Evolutionary conservation across 2,797 vertebrate species (phyloP).

Genomic region (Rallus crepitans): DNA sequence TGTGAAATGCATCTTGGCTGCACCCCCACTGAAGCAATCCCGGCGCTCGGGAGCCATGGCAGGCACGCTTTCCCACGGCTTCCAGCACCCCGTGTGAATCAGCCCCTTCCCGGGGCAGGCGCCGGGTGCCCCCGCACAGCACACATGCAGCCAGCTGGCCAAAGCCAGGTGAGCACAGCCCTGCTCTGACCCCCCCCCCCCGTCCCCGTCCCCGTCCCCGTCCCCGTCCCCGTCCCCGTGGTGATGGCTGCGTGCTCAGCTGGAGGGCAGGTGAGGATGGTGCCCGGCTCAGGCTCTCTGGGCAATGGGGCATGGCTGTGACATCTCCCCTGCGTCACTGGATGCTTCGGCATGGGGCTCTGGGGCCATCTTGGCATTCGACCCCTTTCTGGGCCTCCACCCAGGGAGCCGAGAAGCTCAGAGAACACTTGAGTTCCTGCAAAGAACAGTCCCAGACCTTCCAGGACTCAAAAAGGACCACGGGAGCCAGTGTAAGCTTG

Average conservation of each 20-base stretch:
- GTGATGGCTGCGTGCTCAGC: neutral
- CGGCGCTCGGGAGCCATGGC: conserved; percentile 74
- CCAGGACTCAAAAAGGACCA: neutral
- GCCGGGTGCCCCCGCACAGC: neutral
- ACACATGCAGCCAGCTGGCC: neutral
- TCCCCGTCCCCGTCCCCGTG: too few species aligned
- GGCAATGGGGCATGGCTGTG: rapidly evolving
- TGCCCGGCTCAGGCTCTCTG: rapidly evolving
- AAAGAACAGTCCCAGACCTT: neutral
- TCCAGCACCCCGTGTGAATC: conserved; percentile 30
- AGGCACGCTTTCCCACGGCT: conserved; percentile 59
- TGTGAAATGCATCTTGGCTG: conserved; percentile 71
- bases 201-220: too few species aligned
- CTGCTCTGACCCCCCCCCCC: rapidly evolving
- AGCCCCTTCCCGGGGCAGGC: neutral
- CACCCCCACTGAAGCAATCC: conserved; percentile 70
- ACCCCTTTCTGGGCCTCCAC: neutral
- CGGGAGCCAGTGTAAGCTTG: neutral
- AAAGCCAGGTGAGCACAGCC: rapidly evolving
- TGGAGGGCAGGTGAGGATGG: rapidly evolving
- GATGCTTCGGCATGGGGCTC: neutral
- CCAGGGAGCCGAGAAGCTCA: neutral
- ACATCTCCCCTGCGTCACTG: neutral
- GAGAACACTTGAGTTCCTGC: neutral
- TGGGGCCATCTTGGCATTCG: neutral